Evolutionary conservation across 2,113 vertebrate genomes (phyloP).

Genomic region (Sprattus sprattus): DNA sequence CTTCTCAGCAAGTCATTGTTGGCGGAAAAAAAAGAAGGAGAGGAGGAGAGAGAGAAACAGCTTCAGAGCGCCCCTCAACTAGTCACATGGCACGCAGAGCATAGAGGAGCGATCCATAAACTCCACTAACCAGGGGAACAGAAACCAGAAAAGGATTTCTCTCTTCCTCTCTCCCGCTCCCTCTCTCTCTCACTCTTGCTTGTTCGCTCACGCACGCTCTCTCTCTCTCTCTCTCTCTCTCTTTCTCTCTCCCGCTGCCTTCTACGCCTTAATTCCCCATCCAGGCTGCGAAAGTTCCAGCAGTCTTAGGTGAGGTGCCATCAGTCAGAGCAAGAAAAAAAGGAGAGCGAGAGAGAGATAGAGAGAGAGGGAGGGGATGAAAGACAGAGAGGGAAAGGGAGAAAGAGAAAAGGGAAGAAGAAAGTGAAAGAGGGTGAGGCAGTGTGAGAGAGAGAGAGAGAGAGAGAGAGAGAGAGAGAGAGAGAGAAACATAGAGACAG

Average conservation of each 20-base stretch:
- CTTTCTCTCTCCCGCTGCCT: conserved; percentile 16
- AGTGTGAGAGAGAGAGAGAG: conserved; percentile 27
- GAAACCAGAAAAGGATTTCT: conserved; percentile 28
- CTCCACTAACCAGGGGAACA: conserved; percentile 41
- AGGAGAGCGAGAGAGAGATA: conserved; percentile 10
- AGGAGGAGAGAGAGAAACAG: conserved; percentile 47
- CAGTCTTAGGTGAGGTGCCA: conserved; percentile 42
- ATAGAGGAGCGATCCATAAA: conserved; percentile 54
- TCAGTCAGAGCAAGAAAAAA: conserved; percentile 28
- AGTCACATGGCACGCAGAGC: conserved; percentile 71
- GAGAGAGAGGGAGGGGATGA: conserved; percentile 6
- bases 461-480: not conserved
- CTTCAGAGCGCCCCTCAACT: conserved; percentile 47
- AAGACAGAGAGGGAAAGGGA: not conserved
- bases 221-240: not conserved
- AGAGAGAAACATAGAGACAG: not conserved
- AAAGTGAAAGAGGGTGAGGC: not conserved
- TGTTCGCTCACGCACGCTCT: not conserved
- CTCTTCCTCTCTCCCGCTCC: conserved; percentile 24
- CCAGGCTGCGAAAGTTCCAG: conserved; percentile 42
- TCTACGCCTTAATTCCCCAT: conserved; percentile 36
- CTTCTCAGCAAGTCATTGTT: conserved; percentile 64
- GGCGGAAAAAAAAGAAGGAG: conserved; percentile 44
- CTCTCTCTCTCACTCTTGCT: not conserved
- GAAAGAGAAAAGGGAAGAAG: not conserved